phyloP scores from a whole-genome alignment of 2,797 vertebrate genomes.

The Gorsachius magnificus region DNA sequence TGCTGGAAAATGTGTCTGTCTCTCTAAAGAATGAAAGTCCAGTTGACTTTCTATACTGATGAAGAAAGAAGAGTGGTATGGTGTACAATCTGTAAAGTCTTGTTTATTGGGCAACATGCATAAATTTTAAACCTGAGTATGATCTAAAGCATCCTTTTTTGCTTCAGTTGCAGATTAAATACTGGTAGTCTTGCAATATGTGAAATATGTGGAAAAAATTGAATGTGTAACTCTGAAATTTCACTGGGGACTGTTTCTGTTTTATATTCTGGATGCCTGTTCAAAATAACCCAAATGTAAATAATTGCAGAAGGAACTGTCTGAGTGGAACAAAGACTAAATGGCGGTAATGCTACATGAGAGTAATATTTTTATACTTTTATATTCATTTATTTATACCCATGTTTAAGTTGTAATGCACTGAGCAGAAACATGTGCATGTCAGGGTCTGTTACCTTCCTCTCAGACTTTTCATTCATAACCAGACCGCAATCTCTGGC shows the following conservation, averaged over 20 bases:
- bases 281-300: conserved; percentile 12
- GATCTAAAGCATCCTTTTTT: background rate
- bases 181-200: background rate
- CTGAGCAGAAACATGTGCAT: background rate
- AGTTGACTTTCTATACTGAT: background rate
- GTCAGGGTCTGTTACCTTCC: background rate
- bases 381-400: background rate
- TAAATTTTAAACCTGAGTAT: background rate
- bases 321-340: background rate
- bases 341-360: background rate
- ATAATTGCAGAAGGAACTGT: conserved; percentile 1
- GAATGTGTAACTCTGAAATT: background rate
- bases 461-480: background rate
- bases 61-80: background rate
- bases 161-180: background rate
- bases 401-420: background rate
- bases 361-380: background rate
- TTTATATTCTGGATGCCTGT: conserved; percentile 1
- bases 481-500: background rate
- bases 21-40: background rate
- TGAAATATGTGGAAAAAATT: background rate
- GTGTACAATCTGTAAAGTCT: background rate
- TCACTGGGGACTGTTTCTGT: background rate
- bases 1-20: background rate
- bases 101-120: background rate